Conservation (phyloP, 1,140 invertebrate species). For the Hypsibius dujardini region DNA sequence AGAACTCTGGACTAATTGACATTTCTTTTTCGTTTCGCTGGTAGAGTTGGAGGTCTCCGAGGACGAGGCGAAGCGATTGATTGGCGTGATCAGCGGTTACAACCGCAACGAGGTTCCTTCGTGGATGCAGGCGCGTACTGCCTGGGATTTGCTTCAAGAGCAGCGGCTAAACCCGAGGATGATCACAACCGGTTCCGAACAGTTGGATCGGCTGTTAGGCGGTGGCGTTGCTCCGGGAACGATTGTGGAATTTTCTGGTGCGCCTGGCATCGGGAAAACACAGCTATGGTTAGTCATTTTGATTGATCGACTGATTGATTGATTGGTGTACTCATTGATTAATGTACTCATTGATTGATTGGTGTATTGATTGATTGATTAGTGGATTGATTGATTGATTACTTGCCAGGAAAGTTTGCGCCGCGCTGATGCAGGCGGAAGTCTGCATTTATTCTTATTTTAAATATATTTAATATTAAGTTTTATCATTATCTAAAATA, state of each 20-base stretch:
- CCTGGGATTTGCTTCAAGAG: background rate
- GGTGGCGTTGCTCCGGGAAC: conserved; percentile 46
- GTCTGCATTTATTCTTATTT: too few relatives aligned
- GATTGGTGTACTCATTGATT: conserved; percentile 14
- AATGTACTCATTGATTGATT: background rate
- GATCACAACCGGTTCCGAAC: background rate
- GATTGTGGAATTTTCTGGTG: conserved; percentile 54
- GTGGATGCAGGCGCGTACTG: background rate
- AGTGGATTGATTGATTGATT: background rate
- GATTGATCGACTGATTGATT: conserved; percentile 20
- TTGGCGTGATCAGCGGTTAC: background rate
- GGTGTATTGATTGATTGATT: conserved; percentile 4
- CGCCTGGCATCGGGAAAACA: conserved; percentile 57
- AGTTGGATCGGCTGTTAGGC: conserved; percentile 44
- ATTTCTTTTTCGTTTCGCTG: too few relatives aligned
- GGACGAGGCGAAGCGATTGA: background rate
- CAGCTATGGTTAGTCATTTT: conserved; percentile 47
- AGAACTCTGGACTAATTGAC: too few relatives aligned
- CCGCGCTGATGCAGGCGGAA: too few relatives aligned
- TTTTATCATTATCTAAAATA: too few relatives aligned
- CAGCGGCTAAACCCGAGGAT: background rate
- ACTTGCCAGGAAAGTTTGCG: too few relatives aligned
- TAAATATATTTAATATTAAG: too few relatives aligned
- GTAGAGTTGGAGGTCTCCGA: background rate
- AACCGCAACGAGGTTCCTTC: background rate